Percentiles rank a stretch among this genome's conserved stretches.
These are phyloP conservation scores for Polia nebulosa DNA, from an alignment of 2,888 invertebrate genomes.

Conservation along the genomic window DNA sequence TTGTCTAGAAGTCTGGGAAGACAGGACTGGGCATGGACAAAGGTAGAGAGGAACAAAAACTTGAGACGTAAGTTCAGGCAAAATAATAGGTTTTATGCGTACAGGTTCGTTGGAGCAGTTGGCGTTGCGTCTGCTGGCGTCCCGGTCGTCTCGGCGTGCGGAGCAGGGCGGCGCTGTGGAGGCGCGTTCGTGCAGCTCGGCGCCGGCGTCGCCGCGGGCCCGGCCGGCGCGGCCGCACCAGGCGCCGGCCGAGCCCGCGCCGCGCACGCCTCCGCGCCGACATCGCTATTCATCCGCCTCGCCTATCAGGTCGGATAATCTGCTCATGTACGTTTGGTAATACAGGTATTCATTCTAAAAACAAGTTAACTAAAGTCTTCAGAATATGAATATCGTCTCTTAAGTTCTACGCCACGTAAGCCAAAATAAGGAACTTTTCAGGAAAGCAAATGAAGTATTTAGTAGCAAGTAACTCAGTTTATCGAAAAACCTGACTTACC, in stretches of 20 bases:
- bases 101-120: slow-evolving; percentile 87
- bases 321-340: not conserved
- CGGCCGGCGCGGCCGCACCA: slow-evolving; percentile 92
- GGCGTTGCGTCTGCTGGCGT: slow-evolving; percentile 84
- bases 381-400: not conserved
- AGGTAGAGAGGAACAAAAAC: slow-evolving; percentile 40
- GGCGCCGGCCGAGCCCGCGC: slow-evolving; percentile 82
- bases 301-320: slow-evolving; percentile 91
- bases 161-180: slow-evolving; percentile 41
- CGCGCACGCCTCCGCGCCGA: slow-evolving; percentile 70
- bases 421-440: no score
- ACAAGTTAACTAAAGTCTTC: not conserved
- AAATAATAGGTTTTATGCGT: slow-evolving; percentile 14
- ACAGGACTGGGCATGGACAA: slow-evolving; percentile 50
- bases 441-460: no score
- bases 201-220: slow-evolving; percentile 90
- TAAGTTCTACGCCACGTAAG: no score
- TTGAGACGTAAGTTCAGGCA: not conserved
- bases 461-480: no score
- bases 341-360: not conserved
- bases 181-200: slow-evolving; percentile 81
- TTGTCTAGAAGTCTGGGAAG: slow-evolving; percentile 57
- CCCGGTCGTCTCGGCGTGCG: slow-evolving; percentile 68
- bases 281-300: slow-evolving; percentile 95
- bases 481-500: no score